Evolutionary conservation across 2,797 vertebrate species (phyloP).

Genomic region (Oreortyx pictus): DNA sequence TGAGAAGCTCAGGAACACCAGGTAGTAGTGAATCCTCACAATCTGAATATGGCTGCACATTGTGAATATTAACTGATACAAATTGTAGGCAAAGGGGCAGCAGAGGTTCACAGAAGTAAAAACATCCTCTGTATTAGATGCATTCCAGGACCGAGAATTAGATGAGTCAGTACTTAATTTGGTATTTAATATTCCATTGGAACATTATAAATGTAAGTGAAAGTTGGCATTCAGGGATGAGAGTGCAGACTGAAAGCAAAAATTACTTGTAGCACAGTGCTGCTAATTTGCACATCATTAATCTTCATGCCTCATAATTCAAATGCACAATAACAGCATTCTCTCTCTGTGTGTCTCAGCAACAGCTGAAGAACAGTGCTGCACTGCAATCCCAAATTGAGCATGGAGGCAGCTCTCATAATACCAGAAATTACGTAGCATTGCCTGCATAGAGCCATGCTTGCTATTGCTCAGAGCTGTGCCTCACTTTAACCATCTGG

Average conservation of each 20-base stretch:
- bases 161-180: constrained; percentile 19
- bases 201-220: not conserved
- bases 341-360: not conserved
- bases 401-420: not conserved
- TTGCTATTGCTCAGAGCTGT: not conserved
- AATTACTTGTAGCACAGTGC: constrained; percentile 30
- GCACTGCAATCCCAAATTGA: not conserved
- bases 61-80: not conserved
- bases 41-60: not conserved
- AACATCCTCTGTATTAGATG: not conserved
- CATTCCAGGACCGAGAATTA: constrained; percentile 18
- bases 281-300: constrained; percentile 55
- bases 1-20: not conserved
- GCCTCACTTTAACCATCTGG: not conserved
- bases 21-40: not conserved
- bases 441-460: not conserved
- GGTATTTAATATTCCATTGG: constrained; percentile 43
- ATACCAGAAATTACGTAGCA: not conserved
- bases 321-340: constrained; percentile 6
- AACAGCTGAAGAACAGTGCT: constrained; percentile 3
- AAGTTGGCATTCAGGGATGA: constrained; percentile 1
- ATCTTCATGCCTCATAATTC: constrained; percentile 41
- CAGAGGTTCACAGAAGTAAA: constrained; percentile 16
- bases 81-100: not conserved
- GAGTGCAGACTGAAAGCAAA: constrained; percentile 31